Evolutionary conservation across 2,797 vertebrate genomes (phyloP).

Genomic region (Semotilus atromaculatus): DNA sequence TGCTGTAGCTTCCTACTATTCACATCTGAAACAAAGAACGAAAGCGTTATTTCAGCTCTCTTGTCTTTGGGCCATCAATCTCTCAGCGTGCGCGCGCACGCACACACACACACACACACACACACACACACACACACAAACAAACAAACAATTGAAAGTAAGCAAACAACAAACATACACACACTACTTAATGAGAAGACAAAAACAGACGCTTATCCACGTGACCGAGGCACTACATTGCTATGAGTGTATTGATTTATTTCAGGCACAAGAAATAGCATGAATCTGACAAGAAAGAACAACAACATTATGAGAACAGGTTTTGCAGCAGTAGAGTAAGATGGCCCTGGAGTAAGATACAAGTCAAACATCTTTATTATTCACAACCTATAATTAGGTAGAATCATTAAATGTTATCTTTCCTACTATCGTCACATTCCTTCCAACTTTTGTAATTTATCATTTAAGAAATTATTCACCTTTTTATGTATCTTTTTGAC

Average conservation of each 20-base stretch:
- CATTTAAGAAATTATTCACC: neutral
- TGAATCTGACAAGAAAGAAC: slow-evolving; percentile 6
- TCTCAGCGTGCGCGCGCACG: slow-evolving; percentile 65
- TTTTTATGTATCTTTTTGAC: neutral
- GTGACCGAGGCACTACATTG: neutral
- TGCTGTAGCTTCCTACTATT: slow-evolving; percentile 87
- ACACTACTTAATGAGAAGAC: slow-evolving; percentile 30
- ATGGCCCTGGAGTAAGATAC: neutral
- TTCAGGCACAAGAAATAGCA: neutral
- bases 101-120: slow-evolving; percentile 30
- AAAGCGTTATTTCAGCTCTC: slow-evolving; percentile 90
- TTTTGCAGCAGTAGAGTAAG: neutral
- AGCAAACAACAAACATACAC: slow-evolving; percentile 54
- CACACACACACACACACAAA: slow-evolving; percentile 28
- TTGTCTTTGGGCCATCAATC: slow-evolving; percentile 84
- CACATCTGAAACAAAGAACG: slow-evolving; percentile 87
- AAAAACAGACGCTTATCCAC: slow-evolving; percentile 42
- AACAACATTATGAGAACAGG: neutral
- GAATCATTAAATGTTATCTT: neutral
- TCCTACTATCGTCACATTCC: neutral
- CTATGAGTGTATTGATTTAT: neutral
- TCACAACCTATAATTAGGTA: neutral
- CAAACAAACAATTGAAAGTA: slow-evolving; percentile 53
- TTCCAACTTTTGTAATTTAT: neutral
- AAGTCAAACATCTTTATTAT: slow-evolving; percentile 21